Evolutionary conservation across 2,888 invertebrate genomes (phyloP).

Genomic region (Thera obeliscata): DNA sequence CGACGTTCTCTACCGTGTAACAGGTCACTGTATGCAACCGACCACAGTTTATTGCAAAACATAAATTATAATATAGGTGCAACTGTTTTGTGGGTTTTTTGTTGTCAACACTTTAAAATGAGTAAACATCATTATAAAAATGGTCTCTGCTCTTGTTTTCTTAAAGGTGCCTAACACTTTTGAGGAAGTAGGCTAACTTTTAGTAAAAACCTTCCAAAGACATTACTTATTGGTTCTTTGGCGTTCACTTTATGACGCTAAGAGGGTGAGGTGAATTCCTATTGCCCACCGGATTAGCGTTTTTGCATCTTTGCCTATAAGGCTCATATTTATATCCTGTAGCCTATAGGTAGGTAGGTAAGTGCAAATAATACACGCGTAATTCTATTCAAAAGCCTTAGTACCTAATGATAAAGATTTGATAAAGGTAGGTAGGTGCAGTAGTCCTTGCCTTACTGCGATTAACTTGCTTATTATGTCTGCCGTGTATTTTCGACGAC

Average conservation of each 20-base stretch:
- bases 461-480: constrained; percentile 57
- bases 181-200: too few relatives aligned
- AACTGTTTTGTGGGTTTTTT: constrained; percentile 29
- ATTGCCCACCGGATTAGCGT: too few relatives aligned
- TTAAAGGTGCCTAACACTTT: too few relatives aligned
- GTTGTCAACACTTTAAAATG: constrained; percentile 1
- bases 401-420: constrained; percentile 36
- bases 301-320: too few relatives aligned
- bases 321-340: too few relatives aligned
- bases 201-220: too few relatives aligned
- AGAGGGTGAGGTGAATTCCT: too few relatives aligned
- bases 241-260: too few relatives aligned
- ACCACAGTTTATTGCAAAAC: constrained; percentile 50
- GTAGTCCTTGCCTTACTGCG: constrained; percentile 30
- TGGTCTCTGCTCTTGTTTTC: too few relatives aligned
- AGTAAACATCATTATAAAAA: background rate
- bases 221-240: too few relatives aligned
- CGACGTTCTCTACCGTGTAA: constrained; percentile 31
- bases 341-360: too few relatives aligned
- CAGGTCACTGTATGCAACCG: constrained; percentile 45
- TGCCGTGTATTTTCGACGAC: constrained; percentile 64
- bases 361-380: too few relatives aligned
- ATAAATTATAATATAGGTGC: constrained; percentile 37
- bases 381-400: background rate
- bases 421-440: constrained; percentile 22